These are phyloP conservation scores for Pogonomyrmex barbatus DNA, from an alignment of 1,140 invertebrate genomes.

Conservation along the genomic window DNA sequence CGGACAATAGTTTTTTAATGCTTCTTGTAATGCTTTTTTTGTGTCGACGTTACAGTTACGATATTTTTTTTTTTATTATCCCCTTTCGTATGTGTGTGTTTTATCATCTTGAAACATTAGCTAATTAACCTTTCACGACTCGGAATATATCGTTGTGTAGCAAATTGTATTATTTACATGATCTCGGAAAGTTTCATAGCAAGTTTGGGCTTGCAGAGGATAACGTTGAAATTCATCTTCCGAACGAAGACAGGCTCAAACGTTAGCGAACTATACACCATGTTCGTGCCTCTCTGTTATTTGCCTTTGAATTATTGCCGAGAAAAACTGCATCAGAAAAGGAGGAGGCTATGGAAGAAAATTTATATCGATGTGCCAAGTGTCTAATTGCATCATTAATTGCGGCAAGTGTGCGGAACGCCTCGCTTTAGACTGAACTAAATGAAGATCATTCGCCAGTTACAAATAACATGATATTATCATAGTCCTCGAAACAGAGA, in stretches of 20 bases:
- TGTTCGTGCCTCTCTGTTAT: conserved; percentile 12
- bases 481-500: neutral
- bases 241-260: conserved; percentile 12
- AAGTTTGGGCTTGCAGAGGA: neutral
- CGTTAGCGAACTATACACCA: conserved; percentile 11
- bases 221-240: conserved; percentile 29
- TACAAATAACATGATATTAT: neutral
- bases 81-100: neutral
- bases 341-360: neutral
- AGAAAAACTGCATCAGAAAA: conserved; percentile 27
- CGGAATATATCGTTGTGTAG: neutral
- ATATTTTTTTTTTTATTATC: neutral
- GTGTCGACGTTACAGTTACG: neutral
- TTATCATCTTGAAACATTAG: conserved; percentile 6
- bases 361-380: conserved; percentile 15
- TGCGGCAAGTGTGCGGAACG: neutral
- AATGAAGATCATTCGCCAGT: neutral
- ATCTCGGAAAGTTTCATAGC: conserved; percentile 5
- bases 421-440: neutral
- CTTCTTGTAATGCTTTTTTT: neutral
- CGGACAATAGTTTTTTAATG: neutral
- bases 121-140: neutral
- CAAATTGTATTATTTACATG: conserved; percentile 15
- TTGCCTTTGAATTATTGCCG: conserved; percentile 22
- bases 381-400: conserved; percentile 38